These are phyloP conservation scores for Anagrus nilaparvatae DNA, from an alignment of 1,140 invertebrate genomes.

Conservation along the genomic window DNA sequence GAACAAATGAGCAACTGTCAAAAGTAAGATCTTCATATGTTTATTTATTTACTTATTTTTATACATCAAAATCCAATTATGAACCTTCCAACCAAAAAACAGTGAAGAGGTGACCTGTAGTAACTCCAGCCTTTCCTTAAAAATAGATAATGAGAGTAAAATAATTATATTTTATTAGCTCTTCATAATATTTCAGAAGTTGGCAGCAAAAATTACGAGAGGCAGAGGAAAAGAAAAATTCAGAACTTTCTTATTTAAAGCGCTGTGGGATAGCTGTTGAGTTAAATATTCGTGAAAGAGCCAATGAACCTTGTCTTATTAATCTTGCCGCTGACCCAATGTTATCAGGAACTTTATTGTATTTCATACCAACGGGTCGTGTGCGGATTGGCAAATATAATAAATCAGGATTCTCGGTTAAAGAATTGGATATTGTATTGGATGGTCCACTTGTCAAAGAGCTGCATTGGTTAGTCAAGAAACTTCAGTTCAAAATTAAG, in stretches of 20 bases:
- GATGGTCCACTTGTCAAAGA: conserved; percentile 53
- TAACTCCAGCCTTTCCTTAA: not conserved
- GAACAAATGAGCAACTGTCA: conserved; percentile 38
- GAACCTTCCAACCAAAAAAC: not conserved
- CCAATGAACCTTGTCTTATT: conserved; percentile 46
- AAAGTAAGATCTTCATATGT: conserved; percentile 25
- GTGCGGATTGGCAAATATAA: conserved; percentile 39
- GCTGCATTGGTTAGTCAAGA: conserved; percentile 52
- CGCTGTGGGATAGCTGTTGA: conserved; percentile 45
- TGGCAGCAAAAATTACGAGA: conserved; percentile 43
- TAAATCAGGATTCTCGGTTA: conserved; percentile 17
- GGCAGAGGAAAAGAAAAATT: conserved; percentile 46
- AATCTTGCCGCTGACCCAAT: conserved; percentile 62
- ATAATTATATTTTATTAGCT: no score
- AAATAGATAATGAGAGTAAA: no score
- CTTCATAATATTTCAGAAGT: conserved; percentile 27
- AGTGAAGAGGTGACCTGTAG: not conserved
- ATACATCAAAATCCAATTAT: not conserved
- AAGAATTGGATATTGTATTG: conserved; percentile 48
- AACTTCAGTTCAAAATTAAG: no score
- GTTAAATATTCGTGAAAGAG: conserved; percentile 31
- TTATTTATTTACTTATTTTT: conserved; percentile 1
- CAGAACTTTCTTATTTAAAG: conserved; percentile 45
- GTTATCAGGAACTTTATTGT: conserved; percentile 57
- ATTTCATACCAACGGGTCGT: conserved; percentile 46